Conservation (phyloP, 2,797 vertebrate species). For the Leucoraja ocellata region DNA sequence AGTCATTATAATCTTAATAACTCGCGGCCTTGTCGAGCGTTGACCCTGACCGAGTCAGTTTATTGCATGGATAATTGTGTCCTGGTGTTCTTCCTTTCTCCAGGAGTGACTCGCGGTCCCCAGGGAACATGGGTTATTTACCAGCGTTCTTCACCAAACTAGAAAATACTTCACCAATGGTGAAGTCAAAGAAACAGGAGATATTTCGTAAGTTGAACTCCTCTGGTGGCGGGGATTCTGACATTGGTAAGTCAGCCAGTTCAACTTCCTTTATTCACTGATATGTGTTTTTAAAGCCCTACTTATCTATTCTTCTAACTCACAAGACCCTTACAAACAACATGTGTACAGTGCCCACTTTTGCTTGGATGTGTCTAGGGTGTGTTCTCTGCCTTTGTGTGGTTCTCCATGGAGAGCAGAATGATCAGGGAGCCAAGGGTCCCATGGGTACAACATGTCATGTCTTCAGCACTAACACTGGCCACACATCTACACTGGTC, state of each 20-base stretch:
- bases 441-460: neutral
- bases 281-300: constrained; percentile 32
- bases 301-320: neutral
- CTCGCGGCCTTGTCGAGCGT: neutral
- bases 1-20: neutral
- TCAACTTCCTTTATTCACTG: constrained; percentile 43
- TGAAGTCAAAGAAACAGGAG: constrained; percentile 97
- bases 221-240: constrained; percentile 87
- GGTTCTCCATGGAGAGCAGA: neutral
- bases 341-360: neutral
- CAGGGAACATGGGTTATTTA: constrained; percentile 82
- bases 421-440: neutral
- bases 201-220: constrained; percentile 98
- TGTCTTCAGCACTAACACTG: too few species aligned
- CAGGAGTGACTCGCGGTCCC: constrained; percentile 90
- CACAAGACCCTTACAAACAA: neutral
- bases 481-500: too few species aligned
- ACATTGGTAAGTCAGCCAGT: constrained; percentile 83
- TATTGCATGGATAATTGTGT: neutral
- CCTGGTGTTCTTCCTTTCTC: constrained; percentile 42
- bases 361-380: neutral
- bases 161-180: constrained; percentile 93
- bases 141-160: constrained; percentile 97
- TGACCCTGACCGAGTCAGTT: neutral
- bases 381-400: neutral